Conservation (phyloP, 2,888 invertebrate genomes). For the Sinohyriopsis cumingii region DNA sequence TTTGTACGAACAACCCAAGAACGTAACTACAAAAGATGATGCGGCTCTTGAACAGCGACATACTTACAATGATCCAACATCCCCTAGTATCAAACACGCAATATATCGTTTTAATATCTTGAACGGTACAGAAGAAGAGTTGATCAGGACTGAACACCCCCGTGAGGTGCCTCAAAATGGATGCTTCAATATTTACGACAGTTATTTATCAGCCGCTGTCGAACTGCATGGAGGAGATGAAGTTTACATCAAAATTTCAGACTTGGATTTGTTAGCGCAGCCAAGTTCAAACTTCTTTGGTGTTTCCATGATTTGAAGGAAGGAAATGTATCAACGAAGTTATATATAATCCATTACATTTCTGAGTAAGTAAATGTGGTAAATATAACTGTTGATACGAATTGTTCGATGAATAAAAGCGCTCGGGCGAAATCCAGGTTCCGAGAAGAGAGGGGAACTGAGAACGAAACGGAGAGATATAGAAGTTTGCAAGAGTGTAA, state of each 20-base stretch:
- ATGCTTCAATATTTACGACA: slow-evolving; percentile 2
- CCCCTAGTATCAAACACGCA: not conserved
- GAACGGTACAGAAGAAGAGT: not conserved
- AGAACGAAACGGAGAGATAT: too few relatives aligned
- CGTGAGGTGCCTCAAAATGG: not conserved
- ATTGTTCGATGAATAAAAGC: too few relatives aligned
- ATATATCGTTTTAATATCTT: slow-evolving; percentile 6
- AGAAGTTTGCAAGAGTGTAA: too few relatives aligned
- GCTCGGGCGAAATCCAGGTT: too few relatives aligned
- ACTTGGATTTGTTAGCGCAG: slow-evolving; percentile 4
- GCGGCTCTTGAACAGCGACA: too few relatives aligned
- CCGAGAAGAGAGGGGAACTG: too few relatives aligned
- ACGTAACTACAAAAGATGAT: not conserved
- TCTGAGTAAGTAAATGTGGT: too few relatives aligned
- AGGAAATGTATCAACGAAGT: too few relatives aligned
- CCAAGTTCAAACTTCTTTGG: slow-evolving; percentile 11
- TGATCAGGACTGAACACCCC: slow-evolving; percentile 2
- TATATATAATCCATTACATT: too few relatives aligned
- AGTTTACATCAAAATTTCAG: slow-evolving; percentile 12
- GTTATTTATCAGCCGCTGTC: slow-evolving; percentile 2
- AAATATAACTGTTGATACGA: too few relatives aligned
- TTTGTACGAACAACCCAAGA: not conserved
- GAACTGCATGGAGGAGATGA: slow-evolving; percentile 7
- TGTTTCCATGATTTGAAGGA: slow-evolving; percentile 5
- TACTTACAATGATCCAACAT: too few relatives aligned